Conservation (phyloP, 2,888 invertebrate genomes). For the Thera britannica region DNA sequence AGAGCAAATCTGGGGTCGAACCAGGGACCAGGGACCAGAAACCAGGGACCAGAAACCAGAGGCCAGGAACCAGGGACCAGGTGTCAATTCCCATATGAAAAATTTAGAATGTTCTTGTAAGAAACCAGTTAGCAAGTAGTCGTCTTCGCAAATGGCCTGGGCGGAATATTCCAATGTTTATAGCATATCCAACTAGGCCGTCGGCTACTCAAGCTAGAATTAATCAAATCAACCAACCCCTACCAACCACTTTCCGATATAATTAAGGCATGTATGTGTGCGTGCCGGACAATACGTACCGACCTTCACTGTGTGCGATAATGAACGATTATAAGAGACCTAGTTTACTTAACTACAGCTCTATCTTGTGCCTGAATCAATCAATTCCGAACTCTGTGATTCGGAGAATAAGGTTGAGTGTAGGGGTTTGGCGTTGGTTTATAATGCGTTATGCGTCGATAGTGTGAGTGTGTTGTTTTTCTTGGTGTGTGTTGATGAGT, state of each 20-base stretch:
- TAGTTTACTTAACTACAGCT: conserved; percentile 69
- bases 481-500: conserved; percentile 84
- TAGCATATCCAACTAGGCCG: conserved; percentile 77
- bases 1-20: no score
- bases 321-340: conserved; percentile 83
- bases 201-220: conserved; percentile 78
- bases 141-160: conserved; percentile 57
- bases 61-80: conserved; percentile 8
- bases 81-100: conserved; percentile 28
- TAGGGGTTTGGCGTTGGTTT: conserved; percentile 60
- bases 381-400: conserved; percentile 61
- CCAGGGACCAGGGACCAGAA: no score
- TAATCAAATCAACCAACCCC: conserved; percentile 85
- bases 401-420: conserved; percentile 68
- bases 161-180: conserved; percentile 78
- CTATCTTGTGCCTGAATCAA: conserved; percentile 50
- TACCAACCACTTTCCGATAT: conserved; percentile 84
- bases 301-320: conserved; percentile 77
- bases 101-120: conserved; percentile 45
- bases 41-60: no score
- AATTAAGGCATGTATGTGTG: conserved; percentile 82
- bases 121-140: conserved; percentile 65
- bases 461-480: conserved; percentile 63
- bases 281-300: conserved; percentile 76
- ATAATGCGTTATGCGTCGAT: conserved; percentile 51